Conservation (phyloP, 1,140 invertebrate species). For the Piezodorus guildinii region DNA sequence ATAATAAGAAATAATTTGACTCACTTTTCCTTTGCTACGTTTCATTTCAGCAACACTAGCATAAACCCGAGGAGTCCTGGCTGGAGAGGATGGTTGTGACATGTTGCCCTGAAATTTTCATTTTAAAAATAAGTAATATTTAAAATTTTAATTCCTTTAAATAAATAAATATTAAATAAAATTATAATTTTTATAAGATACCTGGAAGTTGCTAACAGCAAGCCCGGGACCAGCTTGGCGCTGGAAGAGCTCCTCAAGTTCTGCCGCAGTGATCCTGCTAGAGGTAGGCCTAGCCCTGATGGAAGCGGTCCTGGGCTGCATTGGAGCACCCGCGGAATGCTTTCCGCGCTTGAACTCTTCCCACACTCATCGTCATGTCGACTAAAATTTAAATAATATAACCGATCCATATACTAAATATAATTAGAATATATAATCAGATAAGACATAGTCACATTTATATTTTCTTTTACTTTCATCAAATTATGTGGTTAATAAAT, state of each 20-base stretch:
- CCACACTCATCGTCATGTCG: conserved; percentile 42
- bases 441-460: too few species aligned
- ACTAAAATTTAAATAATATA: conserved; percentile 29
- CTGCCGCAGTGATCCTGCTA: conserved; percentile 73
- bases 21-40: conserved; percentile 61
- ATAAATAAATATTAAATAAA: too few species aligned
- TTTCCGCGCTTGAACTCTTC: conserved; percentile 65
- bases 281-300: conserved; percentile 75
- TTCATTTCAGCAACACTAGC: conserved; percentile 94
- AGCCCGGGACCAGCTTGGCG: conserved; percentile 55
- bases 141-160: too few species aligned
- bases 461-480: too few species aligned
- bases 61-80: conserved; percentile 63
- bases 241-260: conserved; percentile 82
- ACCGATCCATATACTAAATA: too few species aligned
- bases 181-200: background rate
- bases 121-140: too few species aligned
- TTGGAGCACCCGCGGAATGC: conserved; percentile 46
- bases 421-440: too few species aligned
- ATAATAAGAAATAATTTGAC: too few species aligned
- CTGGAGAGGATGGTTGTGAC: conserved; percentile 51
- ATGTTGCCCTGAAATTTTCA: conserved; percentile 20
- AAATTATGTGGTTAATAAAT: too few species aligned
- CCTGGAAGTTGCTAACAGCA: conserved; percentile 60
- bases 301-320: conserved; percentile 69